Evolutionary conservation across 2,888 invertebrate genomes (phyloP).

Genomic region (Drosophila atripex): DNA sequence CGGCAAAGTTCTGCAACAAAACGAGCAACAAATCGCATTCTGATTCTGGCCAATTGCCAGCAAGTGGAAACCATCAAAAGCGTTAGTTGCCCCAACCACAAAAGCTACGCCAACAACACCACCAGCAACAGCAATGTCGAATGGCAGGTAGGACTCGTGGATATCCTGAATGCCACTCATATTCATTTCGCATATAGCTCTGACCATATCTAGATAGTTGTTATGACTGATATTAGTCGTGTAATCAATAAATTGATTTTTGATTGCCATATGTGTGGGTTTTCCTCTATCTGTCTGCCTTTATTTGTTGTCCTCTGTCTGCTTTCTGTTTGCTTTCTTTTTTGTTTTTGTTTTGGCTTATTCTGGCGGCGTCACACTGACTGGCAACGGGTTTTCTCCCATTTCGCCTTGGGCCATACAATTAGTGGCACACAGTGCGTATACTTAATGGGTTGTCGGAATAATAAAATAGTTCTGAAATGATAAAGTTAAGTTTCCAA

Average conservation of each 20-base stretch:
- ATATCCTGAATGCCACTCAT: constrained; percentile 15
- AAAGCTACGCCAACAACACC: constrained; percentile 17
- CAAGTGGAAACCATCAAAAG: constrained; percentile 8
- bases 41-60: constrained; percentile 43
- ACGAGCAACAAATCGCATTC: constrained; percentile 8
- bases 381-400: constrained; percentile 51
- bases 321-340: constrained; percentile 25
- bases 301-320: constrained; percentile 33
- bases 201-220: constrained; percentile 34
- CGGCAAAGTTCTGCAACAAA: constrained; percentile 18
- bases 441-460: constrained; percentile 17
- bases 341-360: constrained; percentile 22
- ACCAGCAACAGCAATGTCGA: constrained; percentile 57
- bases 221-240: constrained; percentile 63
- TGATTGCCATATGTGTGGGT: constrained; percentile 64
- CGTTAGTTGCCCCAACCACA: constrained; percentile 9
- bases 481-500: neutral
- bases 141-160: constrained; percentile 68
- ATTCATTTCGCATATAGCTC: constrained; percentile 12
- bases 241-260: constrained; percentile 81
- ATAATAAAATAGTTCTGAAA: too few species aligned
- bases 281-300: constrained; percentile 32
- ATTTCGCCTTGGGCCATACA: constrained; percentile 18
- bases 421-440: constrained; percentile 11
- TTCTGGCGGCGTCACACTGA: constrained; percentile 64